These are phyloP conservation scores for Passer domesticus DNA, from an alignment of 2,113 vertebrate species.

Conservation along the genomic window DNA sequence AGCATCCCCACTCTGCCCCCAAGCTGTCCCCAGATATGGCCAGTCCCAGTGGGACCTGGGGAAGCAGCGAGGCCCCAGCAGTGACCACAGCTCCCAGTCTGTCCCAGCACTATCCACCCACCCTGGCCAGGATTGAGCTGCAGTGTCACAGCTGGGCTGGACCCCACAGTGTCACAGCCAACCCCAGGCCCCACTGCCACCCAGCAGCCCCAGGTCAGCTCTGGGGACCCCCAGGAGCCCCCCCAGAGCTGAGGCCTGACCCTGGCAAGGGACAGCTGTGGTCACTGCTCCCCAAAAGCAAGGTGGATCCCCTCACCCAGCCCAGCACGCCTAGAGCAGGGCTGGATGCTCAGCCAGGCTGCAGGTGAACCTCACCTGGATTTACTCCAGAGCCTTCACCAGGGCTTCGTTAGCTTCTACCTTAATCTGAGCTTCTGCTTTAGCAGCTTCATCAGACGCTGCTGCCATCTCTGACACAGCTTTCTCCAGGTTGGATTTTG, in stretches of 20 bases:
- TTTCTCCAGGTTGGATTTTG: slow-evolving; percentile 91
- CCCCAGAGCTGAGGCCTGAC: not conserved
- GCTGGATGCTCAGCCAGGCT: not conserved
- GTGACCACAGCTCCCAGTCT: not conserved
- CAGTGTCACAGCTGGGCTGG: not conserved
- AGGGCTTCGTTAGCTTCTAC: slow-evolving; percentile 93
- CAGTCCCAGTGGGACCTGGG: not conserved
- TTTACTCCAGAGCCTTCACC: slow-evolving; percentile 90
- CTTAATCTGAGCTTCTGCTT: slow-evolving; percentile 87
- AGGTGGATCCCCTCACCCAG: rapidly evolving
- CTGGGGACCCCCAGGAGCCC: not conserved
- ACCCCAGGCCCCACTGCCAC: not conserved
- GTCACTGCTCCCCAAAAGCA: not conserved
- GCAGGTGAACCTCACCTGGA: not conserved
- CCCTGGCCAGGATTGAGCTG: not conserved
- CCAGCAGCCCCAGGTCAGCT: not conserved
- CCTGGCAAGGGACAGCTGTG: not conserved
- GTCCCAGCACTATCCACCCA: not conserved
- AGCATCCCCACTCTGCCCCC: not conserved
- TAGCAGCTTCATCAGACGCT: slow-evolving; percentile 76
- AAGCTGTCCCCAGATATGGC: not conserved
- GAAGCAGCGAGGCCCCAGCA: not conserved
- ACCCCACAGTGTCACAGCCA: not conserved
- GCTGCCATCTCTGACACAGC: slow-evolving; percentile 80
- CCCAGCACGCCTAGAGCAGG: not conserved